phyloP scores from a whole-genome alignment of 2,113 vertebrate genomes.

The Oenanthe oenanthe region DNA sequence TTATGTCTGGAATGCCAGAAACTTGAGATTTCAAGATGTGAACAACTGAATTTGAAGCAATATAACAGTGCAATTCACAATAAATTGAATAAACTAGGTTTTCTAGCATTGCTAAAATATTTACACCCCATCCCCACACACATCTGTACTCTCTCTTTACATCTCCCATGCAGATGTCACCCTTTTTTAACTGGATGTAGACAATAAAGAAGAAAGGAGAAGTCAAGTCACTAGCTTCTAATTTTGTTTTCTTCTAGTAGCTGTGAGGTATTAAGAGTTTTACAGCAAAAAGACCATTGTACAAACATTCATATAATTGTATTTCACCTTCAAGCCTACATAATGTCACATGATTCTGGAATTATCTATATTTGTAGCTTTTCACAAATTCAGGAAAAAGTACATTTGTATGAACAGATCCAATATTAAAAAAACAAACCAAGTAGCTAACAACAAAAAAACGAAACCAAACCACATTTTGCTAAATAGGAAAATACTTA shows the following conservation, averaged over 20 bases:
- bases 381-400: neutral
- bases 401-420: neutral
- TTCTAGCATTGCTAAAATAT: neutral
- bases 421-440: neutral
- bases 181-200: neutral
- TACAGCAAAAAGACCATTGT: neutral
- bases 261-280: neutral
- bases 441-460: neutral
- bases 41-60: neutral
- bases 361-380: neutral
- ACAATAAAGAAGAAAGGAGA: neutral
- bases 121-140: neutral
- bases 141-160: neutral
- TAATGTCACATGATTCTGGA: neutral
- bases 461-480: accelerated
- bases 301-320: neutral
- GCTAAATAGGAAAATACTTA: neutral
- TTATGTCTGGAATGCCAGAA: neutral
- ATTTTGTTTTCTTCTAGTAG: neutral
- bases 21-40: neutral
- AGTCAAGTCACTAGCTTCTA: neutral
- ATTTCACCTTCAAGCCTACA: neutral
- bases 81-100: neutral
- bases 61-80: neutral
- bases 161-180: neutral